Conservation (phyloP, 2,797 vertebrate genomes). For the Enteromius fasciolatus region DNA sequence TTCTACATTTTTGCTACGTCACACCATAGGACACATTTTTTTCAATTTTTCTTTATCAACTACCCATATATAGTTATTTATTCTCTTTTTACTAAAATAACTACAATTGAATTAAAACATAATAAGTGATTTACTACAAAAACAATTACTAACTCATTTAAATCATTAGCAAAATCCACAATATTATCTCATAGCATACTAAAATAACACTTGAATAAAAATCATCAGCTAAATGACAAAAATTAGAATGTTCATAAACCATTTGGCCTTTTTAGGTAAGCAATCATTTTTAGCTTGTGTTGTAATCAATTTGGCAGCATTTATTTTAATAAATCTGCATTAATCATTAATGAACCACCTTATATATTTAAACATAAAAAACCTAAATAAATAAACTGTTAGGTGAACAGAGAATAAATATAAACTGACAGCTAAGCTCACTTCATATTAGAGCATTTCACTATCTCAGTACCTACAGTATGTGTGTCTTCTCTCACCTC, state of each 20-base stretch:
- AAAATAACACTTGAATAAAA: neutral
- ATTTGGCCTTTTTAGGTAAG: neutral
- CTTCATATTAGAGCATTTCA: neutral
- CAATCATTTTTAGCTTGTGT: neutral
- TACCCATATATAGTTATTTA: too few species aligned
- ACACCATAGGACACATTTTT: too few species aligned
- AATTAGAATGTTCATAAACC: neutral
- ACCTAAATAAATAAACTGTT: neutral
- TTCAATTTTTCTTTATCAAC: too few species aligned
- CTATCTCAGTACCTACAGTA: neutral
- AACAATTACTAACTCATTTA: neutral
- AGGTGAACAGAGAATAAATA: neutral
- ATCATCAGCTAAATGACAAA: neutral
- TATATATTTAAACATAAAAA: neutral
- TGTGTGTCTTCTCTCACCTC: conserved; percentile 78
- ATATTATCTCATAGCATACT: neutral
- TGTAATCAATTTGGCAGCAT: neutral
- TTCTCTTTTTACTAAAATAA: neutral
- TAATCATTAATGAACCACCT: neutral
- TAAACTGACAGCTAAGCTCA: neutral
- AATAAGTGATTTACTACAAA: too few species aligned
- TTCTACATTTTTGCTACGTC: too few species aligned
- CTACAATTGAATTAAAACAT: too few species aligned
- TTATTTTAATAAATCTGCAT: neutral
- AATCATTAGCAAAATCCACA: neutral